A percentile compares a stretch with the other conserved stretches of the same genome.
phyloP scores from a whole-genome alignment of 2,888 invertebrate species.

The Slavum lentiscoides region DNA sequence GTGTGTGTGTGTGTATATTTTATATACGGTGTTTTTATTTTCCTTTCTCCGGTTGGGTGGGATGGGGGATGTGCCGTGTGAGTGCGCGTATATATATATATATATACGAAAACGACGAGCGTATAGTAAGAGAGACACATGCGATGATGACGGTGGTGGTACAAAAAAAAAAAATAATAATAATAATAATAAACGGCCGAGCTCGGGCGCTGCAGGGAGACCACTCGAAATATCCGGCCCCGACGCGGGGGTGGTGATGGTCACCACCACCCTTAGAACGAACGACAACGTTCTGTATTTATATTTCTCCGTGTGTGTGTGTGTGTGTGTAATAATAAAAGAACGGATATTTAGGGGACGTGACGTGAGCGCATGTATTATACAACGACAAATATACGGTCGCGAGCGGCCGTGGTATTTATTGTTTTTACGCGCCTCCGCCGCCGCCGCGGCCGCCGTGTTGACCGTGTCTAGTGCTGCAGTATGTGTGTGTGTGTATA shows the following conservation, averaged over 20 bases:
- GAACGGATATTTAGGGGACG: slow-evolving; percentile 41
- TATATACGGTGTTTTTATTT: not conserved
- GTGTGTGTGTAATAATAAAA: slow-evolving; percentile 35
- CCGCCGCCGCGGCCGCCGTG: slow-evolving; percentile 14
- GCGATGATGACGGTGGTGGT: not conserved
- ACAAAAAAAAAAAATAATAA: slow-evolving; percentile 18
- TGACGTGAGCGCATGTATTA: not conserved
- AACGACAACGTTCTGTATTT: not conserved
- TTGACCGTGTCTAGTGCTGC: slow-evolving; percentile 19
- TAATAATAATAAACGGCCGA: slow-evolving; percentile 40
- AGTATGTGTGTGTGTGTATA: not conserved
- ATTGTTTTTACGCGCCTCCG: slow-evolving; percentile 38
- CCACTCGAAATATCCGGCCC: slow-evolving; percentile 43
- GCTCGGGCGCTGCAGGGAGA: not conserved
- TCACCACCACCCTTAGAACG: slow-evolving; percentile 28
- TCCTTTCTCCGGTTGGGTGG: not conserved
- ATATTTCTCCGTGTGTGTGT: not conserved
- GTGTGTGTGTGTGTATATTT: not conserved
- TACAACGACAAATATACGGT: slow-evolving; percentile 22
- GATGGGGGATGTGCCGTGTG: not conserved
- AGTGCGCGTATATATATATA: not conserved
- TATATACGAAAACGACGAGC: not conserved
- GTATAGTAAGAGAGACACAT: slow-evolving; percentile 18
- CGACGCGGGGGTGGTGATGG: not conserved
- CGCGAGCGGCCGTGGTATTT: not conserved